Percentiles rank a stretch among this genome's conserved stretches.
phyloP scores from a whole-genome alignment of 2,797 vertebrate genomes.

The Lagodon rhomboides region DNA sequence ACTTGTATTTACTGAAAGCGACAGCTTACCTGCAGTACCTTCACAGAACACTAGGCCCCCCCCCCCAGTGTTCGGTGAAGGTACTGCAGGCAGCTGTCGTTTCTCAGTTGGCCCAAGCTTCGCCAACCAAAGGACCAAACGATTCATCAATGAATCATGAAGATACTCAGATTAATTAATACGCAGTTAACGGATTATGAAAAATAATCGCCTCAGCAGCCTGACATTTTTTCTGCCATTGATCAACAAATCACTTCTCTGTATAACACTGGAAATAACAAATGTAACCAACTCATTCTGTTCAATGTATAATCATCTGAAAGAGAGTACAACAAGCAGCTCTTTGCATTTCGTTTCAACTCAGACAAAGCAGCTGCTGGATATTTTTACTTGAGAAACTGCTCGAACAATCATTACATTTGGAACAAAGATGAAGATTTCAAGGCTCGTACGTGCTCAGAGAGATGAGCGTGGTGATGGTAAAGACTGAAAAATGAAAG shows the following conservation, averaged over 20 bases:
- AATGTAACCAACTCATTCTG: conserved; percentile 11
- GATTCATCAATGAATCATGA: too few species aligned
- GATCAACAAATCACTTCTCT: background rate
- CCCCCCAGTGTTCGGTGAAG: too few species aligned
- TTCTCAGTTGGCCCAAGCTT: too few species aligned
- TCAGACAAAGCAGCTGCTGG: background rate
- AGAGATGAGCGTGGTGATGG: conserved; percentile 21
- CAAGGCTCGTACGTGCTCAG: background rate
- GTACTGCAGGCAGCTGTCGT: too few species aligned
- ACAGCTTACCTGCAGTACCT: too few species aligned
- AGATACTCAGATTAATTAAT: too few species aligned
- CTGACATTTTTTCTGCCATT: background rate
- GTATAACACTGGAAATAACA: background rate
- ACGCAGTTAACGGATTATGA: too few species aligned
- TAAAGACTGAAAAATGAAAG: conserved; percentile 29
- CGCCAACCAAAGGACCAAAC: too few species aligned
- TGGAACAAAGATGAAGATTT: conserved; percentile 1
- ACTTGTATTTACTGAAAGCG: too few species aligned
- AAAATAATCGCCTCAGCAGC: too few species aligned
- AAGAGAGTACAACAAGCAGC: background rate
- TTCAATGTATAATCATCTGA: background rate
- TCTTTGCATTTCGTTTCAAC: background rate
- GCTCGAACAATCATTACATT: background rate
- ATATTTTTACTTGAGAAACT: conserved; percentile 7
- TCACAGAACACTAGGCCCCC: too few species aligned